A percentile compares a stretch with the other conserved stretches of the same genome.
phyloP scores from a whole-genome alignment of 1,140 invertebrate species.

The Marisa cornuarietis region DNA sequence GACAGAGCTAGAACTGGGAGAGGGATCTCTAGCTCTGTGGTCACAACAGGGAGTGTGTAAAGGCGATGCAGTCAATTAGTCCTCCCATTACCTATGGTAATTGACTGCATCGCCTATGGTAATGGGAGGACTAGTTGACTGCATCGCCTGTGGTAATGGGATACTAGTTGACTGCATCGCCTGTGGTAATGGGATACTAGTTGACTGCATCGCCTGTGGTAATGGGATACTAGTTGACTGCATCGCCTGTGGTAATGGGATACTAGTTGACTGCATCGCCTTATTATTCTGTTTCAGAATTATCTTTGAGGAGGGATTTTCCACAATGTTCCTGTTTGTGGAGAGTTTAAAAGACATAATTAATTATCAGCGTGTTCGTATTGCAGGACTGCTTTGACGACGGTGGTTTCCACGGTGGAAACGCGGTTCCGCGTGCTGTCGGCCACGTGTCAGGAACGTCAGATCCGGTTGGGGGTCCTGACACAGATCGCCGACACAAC shows the following conservation, averaged over 20 bases:
- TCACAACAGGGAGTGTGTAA: background rate
- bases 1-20: background rate
- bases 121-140: too few species aligned
- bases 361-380: too few species aligned
- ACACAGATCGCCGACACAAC: background rate
- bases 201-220: too few species aligned
- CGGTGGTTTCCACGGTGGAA: constrained; percentile 11
- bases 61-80: background rate
- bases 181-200: too few species aligned
- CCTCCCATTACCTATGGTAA: background rate
- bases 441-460: constrained; percentile 20
- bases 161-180: too few species aligned
- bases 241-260: too few species aligned
- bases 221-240: too few species aligned
- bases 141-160: too few species aligned
- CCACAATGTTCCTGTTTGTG: background rate
- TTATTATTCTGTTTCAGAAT: too few species aligned
- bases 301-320: background rate
- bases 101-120: too few species aligned
- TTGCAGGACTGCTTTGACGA: constrained; percentile 10
- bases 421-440: constrained; percentile 18
- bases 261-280: too few species aligned
- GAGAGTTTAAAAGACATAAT: background rate
- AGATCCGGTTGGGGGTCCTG: constrained; percentile 4
- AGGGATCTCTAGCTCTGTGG: background rate